These are phyloP conservation scores for Hippasteria phrygiana DNA, from an alignment of 53 echinoderm and acorn worm species.

Conservation along the genomic window DNA sequence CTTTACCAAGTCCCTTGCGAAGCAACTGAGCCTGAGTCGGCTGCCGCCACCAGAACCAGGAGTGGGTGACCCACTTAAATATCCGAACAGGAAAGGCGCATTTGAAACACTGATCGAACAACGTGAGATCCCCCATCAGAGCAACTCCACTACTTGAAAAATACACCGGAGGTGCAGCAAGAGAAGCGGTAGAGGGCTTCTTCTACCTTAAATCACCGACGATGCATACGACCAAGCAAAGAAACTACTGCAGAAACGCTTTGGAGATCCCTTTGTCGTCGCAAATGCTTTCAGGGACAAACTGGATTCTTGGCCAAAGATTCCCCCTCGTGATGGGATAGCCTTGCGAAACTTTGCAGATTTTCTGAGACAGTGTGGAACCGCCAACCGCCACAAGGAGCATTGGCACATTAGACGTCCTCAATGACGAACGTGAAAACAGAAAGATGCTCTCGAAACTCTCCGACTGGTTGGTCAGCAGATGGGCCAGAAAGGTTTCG, in stretches of 20 bases:
- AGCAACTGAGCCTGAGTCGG: constrained; percentile 30
- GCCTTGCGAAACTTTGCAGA: constrained; percentile 45
- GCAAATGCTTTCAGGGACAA: constrained; percentile 54
- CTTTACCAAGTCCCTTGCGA: constrained; percentile 20
- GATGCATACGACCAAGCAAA: constrained; percentile 43
- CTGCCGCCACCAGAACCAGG: constrained; percentile 73
- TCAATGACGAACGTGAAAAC: constrained; percentile 36
- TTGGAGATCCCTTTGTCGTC: constrained; percentile 57
- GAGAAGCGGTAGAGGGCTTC: constrained; percentile 65
- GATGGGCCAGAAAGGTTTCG: constrained; percentile 32
- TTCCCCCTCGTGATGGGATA: constrained; percentile 44
- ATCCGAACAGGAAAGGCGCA: constrained; percentile 60
- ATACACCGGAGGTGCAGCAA: constrained; percentile 69
- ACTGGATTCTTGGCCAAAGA: constrained; percentile 48
- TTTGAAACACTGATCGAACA: constrained; percentile 65
- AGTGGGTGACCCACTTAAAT: constrained; percentile 65
- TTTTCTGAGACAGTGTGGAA: constrained; percentile 35
- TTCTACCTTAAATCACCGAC: constrained; percentile 42
- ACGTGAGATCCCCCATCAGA: constrained; percentile 39
- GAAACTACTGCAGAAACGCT: constrained; percentile 43
- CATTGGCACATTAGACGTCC: constrained; percentile 46
- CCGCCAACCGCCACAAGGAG: constrained; percentile 36
- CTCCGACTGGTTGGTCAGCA: constrained; percentile 21
- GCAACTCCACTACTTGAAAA: constrained; percentile 66
- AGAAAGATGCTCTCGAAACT: constrained; percentile 7